These are phyloP conservation scores for Ashinkailepas kermadecensis DNA, from an alignment of 2,888 invertebrate species.

Conservation along the genomic window DNA sequence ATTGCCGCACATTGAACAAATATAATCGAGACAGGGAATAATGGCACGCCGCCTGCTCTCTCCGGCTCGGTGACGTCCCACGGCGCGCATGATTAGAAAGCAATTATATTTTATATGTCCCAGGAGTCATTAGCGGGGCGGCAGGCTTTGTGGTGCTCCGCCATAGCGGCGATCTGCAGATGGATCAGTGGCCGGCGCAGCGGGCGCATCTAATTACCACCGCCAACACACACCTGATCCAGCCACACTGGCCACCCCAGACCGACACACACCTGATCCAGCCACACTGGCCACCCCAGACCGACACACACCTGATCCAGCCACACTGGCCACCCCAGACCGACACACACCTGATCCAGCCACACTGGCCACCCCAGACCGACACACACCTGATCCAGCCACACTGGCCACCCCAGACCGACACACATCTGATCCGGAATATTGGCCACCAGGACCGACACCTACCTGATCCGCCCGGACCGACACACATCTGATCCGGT, in stretches of 20 bases:
- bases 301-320: background rate
- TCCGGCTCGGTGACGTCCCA: background rate
- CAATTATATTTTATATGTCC: slow-evolving; percentile 13
- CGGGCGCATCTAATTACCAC: background rate
- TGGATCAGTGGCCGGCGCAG: background rate
- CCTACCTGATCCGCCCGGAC: background rate
- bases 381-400: too few relatives aligned
- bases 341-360: too few relatives aligned
- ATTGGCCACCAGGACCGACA: background rate
- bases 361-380: too few relatives aligned
- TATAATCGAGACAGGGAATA: background rate
- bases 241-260: background rate
- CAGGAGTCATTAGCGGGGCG: slow-evolving; percentile 12
- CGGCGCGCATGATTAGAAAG: slow-evolving; percentile 21
- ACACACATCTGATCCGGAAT: too few relatives aligned
- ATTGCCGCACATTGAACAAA: slow-evolving; percentile 17
- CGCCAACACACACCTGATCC: background rate
- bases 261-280: background rate
- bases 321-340: background rate
- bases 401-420: too few relatives aligned
- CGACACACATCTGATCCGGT: background rate
- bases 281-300: background rate
- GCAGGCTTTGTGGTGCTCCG: background rate
- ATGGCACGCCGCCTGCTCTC: background rate
- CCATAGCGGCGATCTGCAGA: background rate